Base-by-base conservation (phyloP, 2,888 invertebrate species). In the Papilio demoleus region DNA sequence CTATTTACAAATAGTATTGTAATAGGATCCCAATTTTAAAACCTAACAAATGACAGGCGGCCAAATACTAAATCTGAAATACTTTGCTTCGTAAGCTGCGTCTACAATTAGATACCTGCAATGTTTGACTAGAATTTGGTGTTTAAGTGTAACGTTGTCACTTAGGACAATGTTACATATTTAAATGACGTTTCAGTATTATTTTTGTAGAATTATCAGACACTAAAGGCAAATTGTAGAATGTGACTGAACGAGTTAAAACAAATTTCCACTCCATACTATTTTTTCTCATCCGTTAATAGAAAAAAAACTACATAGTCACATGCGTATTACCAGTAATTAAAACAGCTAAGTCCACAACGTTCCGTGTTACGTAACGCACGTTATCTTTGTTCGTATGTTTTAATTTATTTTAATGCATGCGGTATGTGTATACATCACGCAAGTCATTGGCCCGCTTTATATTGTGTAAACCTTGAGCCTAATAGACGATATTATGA, bases 321-420 rank as follows among this genome's bases (percentile, higher is more conserved):
- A 31, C 14, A 56, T 36, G 19, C 38, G 19, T 58, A 36, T 34
- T 61, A 53, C 40, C 1, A n/a, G 24, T 65, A 69, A 61, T 68
- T 68, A 65, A 65, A 50, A 61, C 45, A 34, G 65, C 56, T 53
- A 36, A 65, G 36, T 40, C 42, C 47, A n/a, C 58, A 38, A 19
- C 40, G 64, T 59, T 71, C 59, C 50, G 60, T 50, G 65, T 71
- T 61, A 63, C 38, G 53, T 66, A 65, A 70, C 60, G 38, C 58
- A 65, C 34, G 40, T 45, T 64, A 9, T 60, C 64, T 58, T 70
- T 62, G 66, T 70, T 47, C 70, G 60, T 68, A 65, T 42, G 47
- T 70, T 65, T 58, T 64, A 72, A 72, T 70, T 65, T 65, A 70
- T 72, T 69, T 67, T 69, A 72, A 70, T 72, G 63, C 69, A 72